Base-by-base conservation (phyloP, 37 sponge, comb jelly and placozoan species). In the Eunapius fragilis region DNA sequence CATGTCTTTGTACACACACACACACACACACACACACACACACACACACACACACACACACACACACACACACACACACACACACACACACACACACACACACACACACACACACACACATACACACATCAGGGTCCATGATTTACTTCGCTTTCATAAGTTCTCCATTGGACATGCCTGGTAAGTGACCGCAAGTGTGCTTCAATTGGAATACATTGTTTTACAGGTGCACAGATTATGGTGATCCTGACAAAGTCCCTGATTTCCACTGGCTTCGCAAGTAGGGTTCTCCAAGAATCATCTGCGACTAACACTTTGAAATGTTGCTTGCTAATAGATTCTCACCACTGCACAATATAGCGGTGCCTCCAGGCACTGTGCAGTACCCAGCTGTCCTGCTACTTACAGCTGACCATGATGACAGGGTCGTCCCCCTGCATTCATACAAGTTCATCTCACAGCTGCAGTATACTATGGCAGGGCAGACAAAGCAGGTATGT, bases 141-240 rank as follows among this genome's bases (percentile, higher is more conserved):
- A 98, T 69, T 91, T 98, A 95, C 87, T 97, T 68, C 50, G 94
- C 0, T 98, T 98, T 68, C 97, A 98, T 86, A 97, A 97, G 78
- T 98, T 98, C 79, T 97, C 99, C 28, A 98, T 98, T 47, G 98
- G 98, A n/a, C 89, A 95, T 90, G 97, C 96, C 2, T 95, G 97
- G 97, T 93, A 72, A 77, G 91, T 49, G n/a, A n/a, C n/a, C n/a
- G n/a, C n/a, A n/a, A 6, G 41, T 77, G 25, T 78, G 79, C 69
- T 2, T 71, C 0, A 30, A 24, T 78, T 49, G 71, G 79, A 38
- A 35, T 30, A 45, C 19, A 0, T 28, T 68, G 69, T 13, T 32
- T 47, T 49, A 9, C 76, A 93, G 97, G 97, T 71, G 75, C 41
- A 97, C 97, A 32, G 98, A 98, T 68, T 98, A 76, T 84, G 98